Conservation (phyloP, 2,113 vertebrate species). For the Python bivittatus region DNA sequence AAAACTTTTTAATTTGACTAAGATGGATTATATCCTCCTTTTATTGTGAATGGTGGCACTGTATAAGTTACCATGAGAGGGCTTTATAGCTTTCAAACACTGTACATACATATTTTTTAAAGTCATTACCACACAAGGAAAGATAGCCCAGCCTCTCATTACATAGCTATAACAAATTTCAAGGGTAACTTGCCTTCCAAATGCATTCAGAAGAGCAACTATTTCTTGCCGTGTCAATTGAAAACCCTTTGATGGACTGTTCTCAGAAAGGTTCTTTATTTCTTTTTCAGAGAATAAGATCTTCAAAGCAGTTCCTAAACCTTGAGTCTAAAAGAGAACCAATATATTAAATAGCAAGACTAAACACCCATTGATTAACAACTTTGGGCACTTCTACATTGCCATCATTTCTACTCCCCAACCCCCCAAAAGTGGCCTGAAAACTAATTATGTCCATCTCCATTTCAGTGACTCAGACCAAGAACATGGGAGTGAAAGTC, state of each 20-base stretch:
- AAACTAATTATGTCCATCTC: not conserved
- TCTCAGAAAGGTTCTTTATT: slow-evolving; percentile 91
- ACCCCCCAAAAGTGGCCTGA: not conserved
- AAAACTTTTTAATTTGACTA: no score
- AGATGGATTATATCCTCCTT: not conserved
- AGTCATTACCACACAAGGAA: not conserved
- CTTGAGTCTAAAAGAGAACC: slow-evolving; percentile 83
- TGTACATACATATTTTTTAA: not conserved
- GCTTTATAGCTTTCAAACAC: not conserved
- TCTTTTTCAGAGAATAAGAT: slow-evolving; percentile 96
- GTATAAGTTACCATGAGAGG: not conserved
- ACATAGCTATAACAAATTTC: not conserved
- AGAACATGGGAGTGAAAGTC: not conserved
- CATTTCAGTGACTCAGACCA: not conserved
- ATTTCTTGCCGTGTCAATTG: slow-evolving; percentile 95
- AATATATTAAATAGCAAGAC: not conserved
- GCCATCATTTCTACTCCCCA: not conserved
- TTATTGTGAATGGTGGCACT: not conserved
- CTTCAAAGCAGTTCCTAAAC: slow-evolving; percentile 94
- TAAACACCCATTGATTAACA: not conserved
- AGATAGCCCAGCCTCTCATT: not conserved
- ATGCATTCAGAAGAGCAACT: slow-evolving; percentile 91
- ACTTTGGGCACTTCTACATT: not conserved
- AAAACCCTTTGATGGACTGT: slow-evolving; percentile 91
- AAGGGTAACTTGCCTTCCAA: slow-evolving; percentile 80